A percentile compares a stretch with the other conserved stretches of the same genome.
These are phyloP conservation scores for Cercopithecus mona DNA, from an alignment of 2,113 vertebrate genomes.

Conservation along the genomic window DNA sequence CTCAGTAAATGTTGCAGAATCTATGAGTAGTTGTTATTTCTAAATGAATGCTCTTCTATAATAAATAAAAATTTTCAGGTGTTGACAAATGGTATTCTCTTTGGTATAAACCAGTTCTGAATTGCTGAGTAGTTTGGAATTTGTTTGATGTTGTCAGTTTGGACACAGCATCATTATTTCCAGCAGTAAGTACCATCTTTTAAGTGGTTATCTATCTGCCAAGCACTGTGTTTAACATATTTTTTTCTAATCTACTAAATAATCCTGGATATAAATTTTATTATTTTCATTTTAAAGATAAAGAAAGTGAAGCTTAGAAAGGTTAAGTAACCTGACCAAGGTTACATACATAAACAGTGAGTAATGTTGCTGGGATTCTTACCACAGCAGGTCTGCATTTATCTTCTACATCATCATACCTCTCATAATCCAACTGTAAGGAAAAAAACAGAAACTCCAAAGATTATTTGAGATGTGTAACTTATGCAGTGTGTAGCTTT, in stretches of 20 bases:
- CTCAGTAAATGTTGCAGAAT: not conserved
- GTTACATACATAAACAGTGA: not conserved
- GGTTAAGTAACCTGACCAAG: not conserved
- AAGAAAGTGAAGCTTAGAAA: not conserved
- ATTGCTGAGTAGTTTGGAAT: not conserved
- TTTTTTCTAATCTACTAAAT: not conserved
- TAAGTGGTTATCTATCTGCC: not conserved
- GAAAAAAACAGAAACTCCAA: not conserved
- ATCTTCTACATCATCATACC: not conserved
- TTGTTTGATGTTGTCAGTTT: not conserved
- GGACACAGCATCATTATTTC: not conserved
- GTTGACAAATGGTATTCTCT: not conserved
- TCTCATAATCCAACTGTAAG: not conserved
- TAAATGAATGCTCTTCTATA: not conserved
- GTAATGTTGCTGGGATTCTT: not conserved
- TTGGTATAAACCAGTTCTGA: not conserved
- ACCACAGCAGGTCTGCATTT: not conserved
- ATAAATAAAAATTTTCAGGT: not conserved
- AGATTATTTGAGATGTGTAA: not conserved
- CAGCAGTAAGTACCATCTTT: not conserved
- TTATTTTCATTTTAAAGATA: constrained; percentile 9
- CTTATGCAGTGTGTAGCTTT: not conserved
- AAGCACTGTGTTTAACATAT: not conserved
- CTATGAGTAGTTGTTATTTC: not conserved
- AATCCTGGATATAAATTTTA: not conserved